Evolutionary conservation across 30 jellyfish, hydroid and myxozoan species (phyloP).

Genomic region (Turritopsis rubra): DNA sequence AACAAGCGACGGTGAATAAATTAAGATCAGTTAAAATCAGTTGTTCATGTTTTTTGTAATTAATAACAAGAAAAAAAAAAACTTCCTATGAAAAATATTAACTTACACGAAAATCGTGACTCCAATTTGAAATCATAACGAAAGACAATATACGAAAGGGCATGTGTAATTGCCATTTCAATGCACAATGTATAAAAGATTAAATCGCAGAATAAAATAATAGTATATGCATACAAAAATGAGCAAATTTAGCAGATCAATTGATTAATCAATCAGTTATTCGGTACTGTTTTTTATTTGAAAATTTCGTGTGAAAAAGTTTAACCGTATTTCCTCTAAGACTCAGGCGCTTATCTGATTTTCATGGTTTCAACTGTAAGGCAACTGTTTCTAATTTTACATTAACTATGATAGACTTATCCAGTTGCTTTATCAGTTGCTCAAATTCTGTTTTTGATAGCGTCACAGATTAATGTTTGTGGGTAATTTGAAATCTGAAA

Average conservation of each 20-base stretch:
- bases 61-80: not conserved
- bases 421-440: too few relatives aligned
- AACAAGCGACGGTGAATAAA: not conserved
- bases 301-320: too few relatives aligned
- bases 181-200: not conserved
- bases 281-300: not conserved
- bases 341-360: too few relatives aligned
- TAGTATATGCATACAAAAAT: not conserved
- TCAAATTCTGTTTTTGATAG: too few relatives aligned
- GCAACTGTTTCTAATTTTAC: too few relatives aligned
- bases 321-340: too few relatives aligned
- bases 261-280: not conserved
- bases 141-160: not conserved
- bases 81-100: not conserved
- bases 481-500: too few relatives aligned
- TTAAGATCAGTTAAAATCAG: too few relatives aligned
- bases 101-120: not conserved
- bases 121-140: not conserved
- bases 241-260: not conserved
- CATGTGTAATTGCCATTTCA: not conserved
- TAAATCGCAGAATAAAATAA: not conserved
- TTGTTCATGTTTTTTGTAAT: not conserved
- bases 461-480: too few relatives aligned
- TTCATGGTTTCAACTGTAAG: too few relatives aligned
- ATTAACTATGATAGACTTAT: too few relatives aligned